Base-by-base conservation (phyloP, 1,140 invertebrate genomes). In the Pararge aegeria region DNA sequence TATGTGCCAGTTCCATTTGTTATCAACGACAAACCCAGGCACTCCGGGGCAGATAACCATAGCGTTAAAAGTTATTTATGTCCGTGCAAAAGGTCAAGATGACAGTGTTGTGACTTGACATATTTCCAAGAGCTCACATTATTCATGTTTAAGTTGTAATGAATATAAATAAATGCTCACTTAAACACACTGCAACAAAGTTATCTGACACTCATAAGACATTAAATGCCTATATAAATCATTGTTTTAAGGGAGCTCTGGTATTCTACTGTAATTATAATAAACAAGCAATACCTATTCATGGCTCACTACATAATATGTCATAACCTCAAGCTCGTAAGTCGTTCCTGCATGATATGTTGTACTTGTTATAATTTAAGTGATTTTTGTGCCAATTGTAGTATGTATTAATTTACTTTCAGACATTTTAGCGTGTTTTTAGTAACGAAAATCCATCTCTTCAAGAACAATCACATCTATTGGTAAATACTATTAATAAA, bases 91-190 rank as follows among this genome's bases (percentile, higher is more conserved):
- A 52, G 55, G 55, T 57, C 61, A 58, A 24, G 34, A 46, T 30
- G 38, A 57, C 55, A 44, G 55, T 50, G 56, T 54, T 46, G 61
- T 55, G 51, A 40, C 51, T 48, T 58, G 61, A 58, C 62, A 55
- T 55, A 58, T 48, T 38, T 57, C 55, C 55, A 49, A 20, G 44
- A 38, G 46, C 46, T 34, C 29, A 58, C 44, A 59, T 68, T 55
- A 61, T 50, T 61, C 58, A 63, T 55, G 56, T 62, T 67, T 55
- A 55, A 64, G 34, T 52, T 55, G 58, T 59, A 61, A 68, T 61
- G 50, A 61, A 61, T 55, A 62, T 46, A 46, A 46, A 46, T 55
- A 61, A 55, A 55, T 55, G 52, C 21, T 55, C 37, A 50, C 46
- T 62, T 62, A 61, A 54, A 53, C 42, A 51, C 27, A 38, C 18